Evolutionary conservation across 1,140 invertebrate genomes (phyloP), one percentile per base, ranked within the genome.

Genomic region (Drosophila pandora): DNA sequence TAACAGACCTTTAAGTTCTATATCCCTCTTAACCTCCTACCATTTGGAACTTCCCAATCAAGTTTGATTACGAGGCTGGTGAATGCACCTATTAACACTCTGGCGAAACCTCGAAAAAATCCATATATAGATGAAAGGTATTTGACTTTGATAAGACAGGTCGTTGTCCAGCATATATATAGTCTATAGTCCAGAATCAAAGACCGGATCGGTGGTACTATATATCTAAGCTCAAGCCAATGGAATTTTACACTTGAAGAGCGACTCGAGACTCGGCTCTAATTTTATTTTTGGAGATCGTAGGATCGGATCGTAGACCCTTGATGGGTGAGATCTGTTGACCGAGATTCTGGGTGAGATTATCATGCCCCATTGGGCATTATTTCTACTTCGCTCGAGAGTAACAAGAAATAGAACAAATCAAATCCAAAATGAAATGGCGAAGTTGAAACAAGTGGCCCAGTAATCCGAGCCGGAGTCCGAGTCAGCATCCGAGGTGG

Each of bases 11-110:
- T 17, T 17, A 0, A 17, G 0, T 17, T 17, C 17, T 17, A 17
- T 17, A 17, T 4, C 34, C 34, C 10, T 10, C 34, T 1, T 12
- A 37, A n/a, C 34, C 34, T n/a, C 8, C 8, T 32, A 32, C 34
- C 34, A 10, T 4, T 37, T 37, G 3, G 34, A 2, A 37, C 10
- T 37, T 2, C 10, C 34, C 34, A 37, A 55, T 72, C 58, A 39
- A 64, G 65, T 55, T 80, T 60, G 65, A 72, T 61, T 79, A 64
- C 9, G 62, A 50, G 30, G 8, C 50, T 57, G 59, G 77, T 81
- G 78, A 80, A 81, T 81, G 77, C 56, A 81, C 77, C 78, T 60
- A 81, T 71, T 53, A 76, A 65, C 43, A 32, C 32, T 37, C 34
- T 37, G 34, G 10, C 41, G 41, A 43, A 6, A 13, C 39, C 32